Base-by-base conservation (phyloP, 2,888 invertebrate genomes). In the Lasioglossum leucozonium region DNA sequence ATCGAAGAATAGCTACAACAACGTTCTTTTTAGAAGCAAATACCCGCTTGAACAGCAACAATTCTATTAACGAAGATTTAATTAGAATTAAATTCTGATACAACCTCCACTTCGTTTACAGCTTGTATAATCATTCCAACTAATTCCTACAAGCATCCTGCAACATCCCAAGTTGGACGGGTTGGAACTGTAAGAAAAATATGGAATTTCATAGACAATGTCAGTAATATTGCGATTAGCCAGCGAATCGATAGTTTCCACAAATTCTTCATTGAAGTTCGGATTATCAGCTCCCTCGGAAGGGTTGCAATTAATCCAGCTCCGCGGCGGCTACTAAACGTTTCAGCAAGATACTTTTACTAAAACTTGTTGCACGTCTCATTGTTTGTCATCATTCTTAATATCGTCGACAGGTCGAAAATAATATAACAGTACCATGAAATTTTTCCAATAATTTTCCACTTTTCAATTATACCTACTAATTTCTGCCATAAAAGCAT, bases 1-100 rank as follows among this genome's bases (percentile, higher is more conserved):
- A 86, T 90, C 85, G 85, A 91, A 87, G 81, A 85, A 86, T 85
- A 84, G 89, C 89, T 85, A 87, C 85, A 77, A 76, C 87, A 84
- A 81, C 80, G 30, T 30, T 16, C 16, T 62, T 62, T 16, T 62
- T 6, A 8, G 30, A 62, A 62, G 62, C 30, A 18, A 30, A 30
- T 6, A 0, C 26, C 30, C 16, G 0, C 30, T 30, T 6, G 18
- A 30, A 30, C 8, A 16, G 30, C 6, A 26, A 62, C 0, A 30
- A 16, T 30, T 30, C 30, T 30, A 30, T 18, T 30, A 30, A 62
- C 30, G 62, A 62, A 16, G 16, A 18, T 62, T 62, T 30, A 18
- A 62, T 5, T 62, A 16, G 16, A 26, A 26, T 4, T 26, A 26
- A 13, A 30, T 62, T 62, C 16, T 30, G 11, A 58, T 5, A 5